Evolutionary conservation across 2,888 invertebrate genomes (phyloP).

Genomic region (Neoscelio sp.): DNA sequence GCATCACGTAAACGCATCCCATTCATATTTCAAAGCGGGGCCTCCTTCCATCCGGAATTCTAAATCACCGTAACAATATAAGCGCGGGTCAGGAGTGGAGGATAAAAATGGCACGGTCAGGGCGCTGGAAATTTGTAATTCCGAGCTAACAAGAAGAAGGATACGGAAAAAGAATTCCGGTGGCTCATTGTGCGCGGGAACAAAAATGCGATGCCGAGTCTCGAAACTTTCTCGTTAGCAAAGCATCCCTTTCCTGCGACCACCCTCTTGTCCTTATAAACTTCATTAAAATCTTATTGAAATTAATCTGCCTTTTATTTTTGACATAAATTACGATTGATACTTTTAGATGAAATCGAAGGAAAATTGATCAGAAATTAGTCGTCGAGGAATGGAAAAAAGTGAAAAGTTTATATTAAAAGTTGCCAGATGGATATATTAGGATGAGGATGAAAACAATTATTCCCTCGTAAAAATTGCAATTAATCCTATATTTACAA

Average conservation of each 20-base stretch:
- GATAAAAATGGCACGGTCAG: conserved; percentile 67
- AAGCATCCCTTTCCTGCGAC: conserved; percentile 20
- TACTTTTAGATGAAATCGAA: not conserved
- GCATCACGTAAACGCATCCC: conserved; percentile 13
- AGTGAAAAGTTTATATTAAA: too few relatives aligned
- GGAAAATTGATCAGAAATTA: too few relatives aligned
- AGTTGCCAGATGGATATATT: too few relatives aligned
- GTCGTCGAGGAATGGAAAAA: too few relatives aligned
- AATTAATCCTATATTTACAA: conserved; percentile 25
- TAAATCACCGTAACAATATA: conserved; percentile 74
- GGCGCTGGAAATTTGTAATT: conserved; percentile 81
- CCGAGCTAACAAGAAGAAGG: conserved; percentile 76
- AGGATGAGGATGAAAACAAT: too few relatives aligned
- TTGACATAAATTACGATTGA: too few relatives aligned
- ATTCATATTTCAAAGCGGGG: conserved; percentile 47
- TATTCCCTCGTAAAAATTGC: conserved; percentile 3
- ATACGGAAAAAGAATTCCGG: conserved; percentile 78
- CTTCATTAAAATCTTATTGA: conserved; percentile 61
- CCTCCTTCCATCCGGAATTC: conserved; percentile 68
- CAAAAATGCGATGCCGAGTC: conserved; percentile 76
- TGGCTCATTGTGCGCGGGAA: conserved; percentile 78
- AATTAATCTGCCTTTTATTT: conserved; percentile 52
- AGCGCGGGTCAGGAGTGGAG: conserved; percentile 28
- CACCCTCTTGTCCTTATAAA: conserved; percentile 51
- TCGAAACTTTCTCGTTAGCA: conserved; percentile 57